Evolutionary conservation across 2,888 invertebrate genomes (phyloP).

Genomic region (Oegoconia quadripuncta): DNA sequence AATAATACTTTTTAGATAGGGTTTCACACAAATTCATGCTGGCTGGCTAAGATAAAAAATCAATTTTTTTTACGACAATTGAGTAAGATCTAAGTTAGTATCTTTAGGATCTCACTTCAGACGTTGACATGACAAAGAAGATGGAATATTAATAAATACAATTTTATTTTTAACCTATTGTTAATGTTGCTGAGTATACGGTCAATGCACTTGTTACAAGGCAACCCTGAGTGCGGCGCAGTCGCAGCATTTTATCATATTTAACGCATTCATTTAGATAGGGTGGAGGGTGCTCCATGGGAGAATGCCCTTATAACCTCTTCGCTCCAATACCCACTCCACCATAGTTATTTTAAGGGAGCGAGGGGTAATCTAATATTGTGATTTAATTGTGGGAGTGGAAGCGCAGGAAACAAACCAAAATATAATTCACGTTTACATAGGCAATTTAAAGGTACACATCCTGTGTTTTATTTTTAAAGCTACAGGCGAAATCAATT

Average conservation of each 20-base stretch:
- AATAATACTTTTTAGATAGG: too few species aligned
- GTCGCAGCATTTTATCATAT: conserved; percentile 28
- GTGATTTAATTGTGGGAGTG: conserved; percentile 53
- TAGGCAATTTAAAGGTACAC: too few species aligned
- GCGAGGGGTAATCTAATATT: conserved; percentile 42
- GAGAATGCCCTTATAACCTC: conserved; percentile 35
- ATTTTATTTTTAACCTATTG: neutral
- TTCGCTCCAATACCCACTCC: conserved; percentile 40
- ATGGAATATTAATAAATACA: too few species aligned
- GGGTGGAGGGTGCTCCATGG: conserved; percentile 31
- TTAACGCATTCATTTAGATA: conserved; percentile 21
- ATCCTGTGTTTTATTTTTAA: too few species aligned
- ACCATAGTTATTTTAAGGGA: conserved; percentile 28
- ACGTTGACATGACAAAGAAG: too few species aligned
- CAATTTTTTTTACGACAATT: too few species aligned
- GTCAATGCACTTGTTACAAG: conserved; percentile 23
- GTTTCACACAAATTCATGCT: too few species aligned
- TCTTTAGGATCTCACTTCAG: too few species aligned
- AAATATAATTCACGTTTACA: too few species aligned
- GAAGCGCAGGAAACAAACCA: conserved; percentile 18
- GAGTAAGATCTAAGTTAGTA: too few species aligned
- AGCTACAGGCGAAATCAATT: too few species aligned
- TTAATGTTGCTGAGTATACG: conserved; percentile 8
- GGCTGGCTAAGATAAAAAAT: too few species aligned
- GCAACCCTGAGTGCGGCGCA: conserved; percentile 16